A percentile compares a stretch with the other conserved stretches of the same genome.
phyloP scores from a whole-genome alignment of 2,113 vertebrate species.

The Damaliscus lunatus region DNA sequence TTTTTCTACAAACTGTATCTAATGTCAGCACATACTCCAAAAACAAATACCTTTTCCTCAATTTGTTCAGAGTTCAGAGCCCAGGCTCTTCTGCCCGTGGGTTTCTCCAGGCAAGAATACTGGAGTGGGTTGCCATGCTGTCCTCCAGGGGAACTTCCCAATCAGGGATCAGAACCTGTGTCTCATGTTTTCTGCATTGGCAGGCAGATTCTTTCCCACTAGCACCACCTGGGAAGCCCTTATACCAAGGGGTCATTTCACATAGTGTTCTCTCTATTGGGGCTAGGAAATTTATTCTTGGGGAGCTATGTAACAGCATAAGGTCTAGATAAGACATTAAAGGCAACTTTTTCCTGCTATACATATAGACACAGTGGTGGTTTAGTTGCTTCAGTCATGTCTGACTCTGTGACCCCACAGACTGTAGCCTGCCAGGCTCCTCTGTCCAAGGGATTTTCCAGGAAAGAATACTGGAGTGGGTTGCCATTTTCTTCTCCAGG shows the following conservation, averaged over 20 bases:
- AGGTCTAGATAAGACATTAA: neutral
- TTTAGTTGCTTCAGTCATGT: neutral
- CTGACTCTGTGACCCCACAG: neutral
- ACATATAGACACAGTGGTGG: neutral
- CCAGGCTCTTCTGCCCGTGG: neutral
- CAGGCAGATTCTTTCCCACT: neutral
- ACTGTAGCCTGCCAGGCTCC: neutral
- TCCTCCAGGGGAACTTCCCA: neutral
- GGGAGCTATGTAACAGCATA: neutral
- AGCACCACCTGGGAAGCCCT: neutral
- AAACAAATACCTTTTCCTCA: neutral
- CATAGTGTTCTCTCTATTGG: neutral
- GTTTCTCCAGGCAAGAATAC: neutral
- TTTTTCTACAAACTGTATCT: neutral
- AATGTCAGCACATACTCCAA: neutral
- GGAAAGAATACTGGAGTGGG: neutral
- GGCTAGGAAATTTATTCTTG: neutral
- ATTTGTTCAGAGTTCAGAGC: neutral
- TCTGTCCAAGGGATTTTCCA: neutral
- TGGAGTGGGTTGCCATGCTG: neutral
- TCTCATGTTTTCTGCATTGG: neutral
- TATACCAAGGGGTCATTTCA: neutral
- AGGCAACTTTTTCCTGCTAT: neutral
- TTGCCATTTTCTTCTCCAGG: neutral
- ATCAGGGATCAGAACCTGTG: neutral